Evolutionary conservation across 2,797 vertebrate species (phyloP), one percentile per base, ranked within the genome.

Genomic region (Glyptemys insculpta): DNA sequence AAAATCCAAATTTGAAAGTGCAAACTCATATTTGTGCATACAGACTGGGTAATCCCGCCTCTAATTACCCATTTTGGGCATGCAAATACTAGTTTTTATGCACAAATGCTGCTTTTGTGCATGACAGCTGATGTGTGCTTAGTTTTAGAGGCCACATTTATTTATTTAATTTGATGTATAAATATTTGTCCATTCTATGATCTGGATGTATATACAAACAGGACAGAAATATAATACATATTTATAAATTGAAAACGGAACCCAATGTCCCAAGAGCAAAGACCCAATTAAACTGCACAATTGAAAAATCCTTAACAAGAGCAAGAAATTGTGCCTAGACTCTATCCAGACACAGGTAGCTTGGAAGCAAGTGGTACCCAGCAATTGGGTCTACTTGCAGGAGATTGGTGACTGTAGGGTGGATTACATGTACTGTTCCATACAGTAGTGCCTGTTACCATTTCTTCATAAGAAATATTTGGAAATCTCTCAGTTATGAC

Each of bases 401-500:
- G 12, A 76, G 72, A 7, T 6, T 3, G 31, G n/a, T 37, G n/a
- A 37, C 8, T 21, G 18, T 37, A 21, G 16, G n/a, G 34, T 65
- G 34, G 62, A 34, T 65, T n/a, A 65, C n/a, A 53, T 54, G 6
- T 18, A 47, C 2, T 76, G 34, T 8, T 37, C 49, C 57, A 19
- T 31, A 23, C 8, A 68, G 37, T 27, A 59, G 25, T 52, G 47
- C 41, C 16, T 25, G 25, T 50, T n/a, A 79, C 52, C 86, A 65
- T 52, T 65, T 47, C 41, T 76, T 1, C 54, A 31, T 19, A 7
- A 50, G 29, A 53, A 29, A 1, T n/a, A 54, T 12, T 25, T 84
- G 23, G 57, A 86, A 76, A 11, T 9, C 1, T 4, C 56, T 15
- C 9, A 4, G 54, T n/a, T 0, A 5, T 4, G 15, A 74, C 37